Conservation (phyloP, 1,140 invertebrate species). For the Ptiloglossa arizonensis region DNA sequence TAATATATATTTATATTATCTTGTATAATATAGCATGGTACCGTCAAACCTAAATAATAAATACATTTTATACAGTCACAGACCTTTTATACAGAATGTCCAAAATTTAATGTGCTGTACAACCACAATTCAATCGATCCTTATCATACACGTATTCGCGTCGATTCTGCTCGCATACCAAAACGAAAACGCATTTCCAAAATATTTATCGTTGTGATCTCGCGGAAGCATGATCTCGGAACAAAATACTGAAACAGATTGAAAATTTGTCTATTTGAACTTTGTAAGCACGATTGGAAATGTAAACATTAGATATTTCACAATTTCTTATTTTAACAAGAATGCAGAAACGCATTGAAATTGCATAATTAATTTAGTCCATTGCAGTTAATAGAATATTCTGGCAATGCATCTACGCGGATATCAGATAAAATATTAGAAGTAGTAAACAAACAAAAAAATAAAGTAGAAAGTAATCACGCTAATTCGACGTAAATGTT, state of each 20-base stretch:
- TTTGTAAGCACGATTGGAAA: not conserved
- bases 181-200: slow-evolving; percentile 30
- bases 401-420: not conserved
- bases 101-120: slow-evolving; percentile 65
- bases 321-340: not conserved
- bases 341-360: not conserved
- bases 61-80: slow-evolving; percentile 81
- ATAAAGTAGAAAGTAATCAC: slow-evolving; percentile 3
- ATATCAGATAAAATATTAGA: slow-evolving; percentile 1
- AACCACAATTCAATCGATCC: slow-evolving; percentile 39
- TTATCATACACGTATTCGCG: not conserved
- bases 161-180: not conserved
- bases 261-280: not conserved
- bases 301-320: not conserved
- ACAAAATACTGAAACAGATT: not conserved
- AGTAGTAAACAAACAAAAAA: not conserved
- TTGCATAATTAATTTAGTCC: slow-evolving; percentile 2
- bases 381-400: slow-evolving; percentile 1
- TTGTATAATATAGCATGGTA: slow-evolving; percentile 77
- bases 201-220: slow-evolving; percentile 12
- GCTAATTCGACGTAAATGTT: slow-evolving; percentile 27
- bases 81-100: slow-evolving; percentile 79
- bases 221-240: not conserved
- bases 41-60: slow-evolving; percentile 82
- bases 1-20: slow-evolving; percentile 68